Conservation (phyloP, 2,113 vertebrate species). For the Macquaria australasica region DNA sequence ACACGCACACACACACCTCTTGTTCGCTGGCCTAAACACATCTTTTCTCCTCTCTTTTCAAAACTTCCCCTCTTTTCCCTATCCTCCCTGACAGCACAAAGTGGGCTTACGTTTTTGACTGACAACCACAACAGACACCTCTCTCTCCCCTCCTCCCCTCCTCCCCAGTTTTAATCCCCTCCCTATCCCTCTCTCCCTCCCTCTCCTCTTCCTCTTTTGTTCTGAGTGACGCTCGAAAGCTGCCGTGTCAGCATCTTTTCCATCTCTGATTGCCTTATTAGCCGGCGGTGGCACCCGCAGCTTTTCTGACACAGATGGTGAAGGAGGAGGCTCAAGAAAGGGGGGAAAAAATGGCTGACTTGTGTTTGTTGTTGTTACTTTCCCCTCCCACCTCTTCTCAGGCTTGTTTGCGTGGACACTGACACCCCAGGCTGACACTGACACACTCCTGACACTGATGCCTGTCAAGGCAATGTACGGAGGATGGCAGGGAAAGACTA, state of each 20-base stretch:
- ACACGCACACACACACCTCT: slow-evolving; percentile 58
- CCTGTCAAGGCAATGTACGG: slow-evolving; percentile 80
- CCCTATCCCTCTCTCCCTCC: slow-evolving; percentile 63
- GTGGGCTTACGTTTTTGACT: slow-evolving; percentile 83
- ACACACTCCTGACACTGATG: slow-evolving; percentile 81
- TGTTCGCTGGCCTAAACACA: slow-evolving; percentile 70
- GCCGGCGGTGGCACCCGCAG: slow-evolving; percentile 85
- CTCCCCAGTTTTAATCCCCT: slow-evolving; percentile 80
- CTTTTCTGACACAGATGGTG: slow-evolving; percentile 84
- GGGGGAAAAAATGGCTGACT: slow-evolving; percentile 72
- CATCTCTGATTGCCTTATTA: slow-evolving; percentile 90
- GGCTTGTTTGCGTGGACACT: slow-evolving; percentile 84
- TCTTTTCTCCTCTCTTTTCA: slow-evolving; percentile 86
- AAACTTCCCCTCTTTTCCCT: slow-evolving; percentile 74
- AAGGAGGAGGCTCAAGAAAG: slow-evolving; percentile 62
- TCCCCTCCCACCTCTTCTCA: slow-evolving; percentile 65
- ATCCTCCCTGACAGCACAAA: slow-evolving; percentile 83
- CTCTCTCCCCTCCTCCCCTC: slow-evolving; percentile 36
- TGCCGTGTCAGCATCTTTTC: slow-evolving; percentile 86
- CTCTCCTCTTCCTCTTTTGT: slow-evolving; percentile 82
- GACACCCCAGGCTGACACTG: slow-evolving; percentile 82
- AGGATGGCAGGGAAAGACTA: slow-evolving; percentile 64
- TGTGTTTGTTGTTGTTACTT: slow-evolving; percentile 80
- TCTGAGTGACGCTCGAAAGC: slow-evolving; percentile 86
- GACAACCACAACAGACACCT: slow-evolving; percentile 86